Evolutionary conservation across 2,797 vertebrate species (phyloP), one percentile per base, ranked within the genome.

Genomic region (Sebastes matsubarae): DNA sequence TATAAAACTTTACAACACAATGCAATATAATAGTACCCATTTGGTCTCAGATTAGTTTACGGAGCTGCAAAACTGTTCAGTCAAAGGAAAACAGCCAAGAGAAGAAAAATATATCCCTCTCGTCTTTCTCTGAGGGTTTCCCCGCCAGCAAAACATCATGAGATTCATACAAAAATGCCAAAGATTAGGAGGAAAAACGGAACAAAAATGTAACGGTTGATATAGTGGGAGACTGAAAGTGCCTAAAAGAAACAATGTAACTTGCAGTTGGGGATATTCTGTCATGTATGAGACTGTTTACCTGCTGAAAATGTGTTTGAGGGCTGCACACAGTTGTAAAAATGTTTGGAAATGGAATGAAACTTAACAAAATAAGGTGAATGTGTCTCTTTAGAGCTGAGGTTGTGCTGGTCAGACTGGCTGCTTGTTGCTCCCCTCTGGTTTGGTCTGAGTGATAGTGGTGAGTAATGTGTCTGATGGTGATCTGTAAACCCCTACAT

Each of bases 1-100:
- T 92, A 93, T 93, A 95, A 95, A 95, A 94, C 89, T 93, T 95
- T 95, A 95, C 95, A 96, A 95, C 93, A 95, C 91, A 92, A 90
- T 86, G 88, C 91, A 91, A 93, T 93, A 94, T 87, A 91, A 94
- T 93, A 93, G 92, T 93, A 95, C 93, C 93, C 89, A 95, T 94
- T 94, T 95, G 93, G 92, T 95, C 89, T 93, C 86, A 88, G 84
- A 82, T 90, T 85, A 87, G 83, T 90, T 92, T 74, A 93, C 72
- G 81, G 88, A 93, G 81, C 87, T 92, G 88, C 81, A 87, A 89
- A 88, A 88, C 84, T 32, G 27, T 88, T 93, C 83, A 89, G 88
- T 93, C 79, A 85, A 86, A 71, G 38, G 63, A 86, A 81, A 83
- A 88, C 61, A 34, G 64, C 54, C 55, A 34, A 61, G 57, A 82